phyloP scores from a whole-genome alignment of 2,113 vertebrate species.

The Amazona vittata region DNA sequence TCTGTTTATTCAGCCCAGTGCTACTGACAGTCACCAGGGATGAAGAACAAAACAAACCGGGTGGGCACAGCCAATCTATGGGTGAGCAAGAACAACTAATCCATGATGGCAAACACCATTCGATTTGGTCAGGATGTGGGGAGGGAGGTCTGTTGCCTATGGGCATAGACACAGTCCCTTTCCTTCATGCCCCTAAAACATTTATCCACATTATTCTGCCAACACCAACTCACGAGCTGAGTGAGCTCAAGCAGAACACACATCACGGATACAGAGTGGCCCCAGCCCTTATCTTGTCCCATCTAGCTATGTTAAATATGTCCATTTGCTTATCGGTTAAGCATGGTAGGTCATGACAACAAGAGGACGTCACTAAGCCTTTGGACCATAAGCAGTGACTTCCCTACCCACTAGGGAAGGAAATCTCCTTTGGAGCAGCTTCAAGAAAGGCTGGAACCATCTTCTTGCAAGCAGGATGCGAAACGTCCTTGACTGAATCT shows the following conservation, averaged over 20 bases:
- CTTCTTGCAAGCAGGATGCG: not conserved
- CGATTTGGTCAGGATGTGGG: not conserved
- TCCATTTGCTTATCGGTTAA: not conserved
- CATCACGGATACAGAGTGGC: not conserved
- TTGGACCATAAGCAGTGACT: not conserved
- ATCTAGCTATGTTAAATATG: not conserved
- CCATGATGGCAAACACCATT: not conserved
- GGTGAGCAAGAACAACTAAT: not conserved
- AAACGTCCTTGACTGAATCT: not conserved
- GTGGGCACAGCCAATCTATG: not conserved
- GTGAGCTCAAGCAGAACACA: slow-evolving; percentile 6
- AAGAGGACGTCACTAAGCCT: not conserved
- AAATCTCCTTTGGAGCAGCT: slow-evolving; percentile 28
- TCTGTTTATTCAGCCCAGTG: slow-evolving; percentile 60
- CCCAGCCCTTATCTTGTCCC: not conserved
- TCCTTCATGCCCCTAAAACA: not conserved
- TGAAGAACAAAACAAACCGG: slow-evolving; percentile 63
- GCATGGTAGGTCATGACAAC: not conserved
- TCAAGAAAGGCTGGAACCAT: slow-evolving; percentile 1
- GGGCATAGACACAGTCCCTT: not conserved
- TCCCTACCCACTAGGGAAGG: not conserved
- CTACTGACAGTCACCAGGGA: slow-evolving; percentile 55
- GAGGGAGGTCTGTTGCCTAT: not conserved
- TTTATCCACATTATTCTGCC: not conserved
- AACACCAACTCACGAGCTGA: not conserved